Evolutionary conservation across 1,140 invertebrate species (phyloP).

Genomic region (Phocides pigmalion): DNA sequence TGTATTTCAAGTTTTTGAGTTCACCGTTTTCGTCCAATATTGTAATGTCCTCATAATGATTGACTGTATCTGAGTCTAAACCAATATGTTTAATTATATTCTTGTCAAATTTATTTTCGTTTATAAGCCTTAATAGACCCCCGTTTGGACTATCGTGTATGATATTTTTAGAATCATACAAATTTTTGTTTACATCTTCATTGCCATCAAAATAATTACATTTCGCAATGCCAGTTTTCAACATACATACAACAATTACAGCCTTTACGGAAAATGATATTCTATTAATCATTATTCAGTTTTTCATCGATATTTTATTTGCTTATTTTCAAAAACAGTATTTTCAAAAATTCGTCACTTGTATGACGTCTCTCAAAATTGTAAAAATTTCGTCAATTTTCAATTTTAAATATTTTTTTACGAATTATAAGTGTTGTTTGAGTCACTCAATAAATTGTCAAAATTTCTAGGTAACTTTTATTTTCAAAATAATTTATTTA

Average conservation of each 20-base stretch:
- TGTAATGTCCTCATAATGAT: constrained; percentile 70
- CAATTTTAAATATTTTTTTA: too few relatives aligned
- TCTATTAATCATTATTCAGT: constrained; percentile 8
- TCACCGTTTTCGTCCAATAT: constrained; percentile 63
- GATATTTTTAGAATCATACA: constrained; percentile 53
- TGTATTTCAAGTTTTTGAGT: constrained; percentile 67
- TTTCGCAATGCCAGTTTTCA: constrained; percentile 3
- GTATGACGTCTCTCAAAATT: too few relatives aligned
- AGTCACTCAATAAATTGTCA: too few relatives aligned
- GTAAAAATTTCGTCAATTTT: too few relatives aligned
- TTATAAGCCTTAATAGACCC: constrained; percentile 52
- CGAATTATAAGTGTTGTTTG: too few relatives aligned
- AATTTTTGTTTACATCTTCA: constrained; percentile 47
- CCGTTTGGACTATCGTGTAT: constrained; percentile 41
- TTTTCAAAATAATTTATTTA: too few relatives aligned
- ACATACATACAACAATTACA: not conserved
- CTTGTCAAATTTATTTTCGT: constrained; percentile 54
- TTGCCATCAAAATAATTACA: constrained; percentile 35
- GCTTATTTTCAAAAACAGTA: too few relatives aligned
- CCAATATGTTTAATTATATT: constrained; percentile 53
- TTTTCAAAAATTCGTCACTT: too few relatives aligned
- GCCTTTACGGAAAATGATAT: constrained; percentile 2
- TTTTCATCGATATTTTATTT: not conserved
- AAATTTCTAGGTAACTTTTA: too few relatives aligned
- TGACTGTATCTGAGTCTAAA: constrained; percentile 50